These are phyloP conservation scores for Sciurus carolinensis DNA, from an alignment of 2,797 vertebrate genomes.

Conservation along the genomic window DNA sequence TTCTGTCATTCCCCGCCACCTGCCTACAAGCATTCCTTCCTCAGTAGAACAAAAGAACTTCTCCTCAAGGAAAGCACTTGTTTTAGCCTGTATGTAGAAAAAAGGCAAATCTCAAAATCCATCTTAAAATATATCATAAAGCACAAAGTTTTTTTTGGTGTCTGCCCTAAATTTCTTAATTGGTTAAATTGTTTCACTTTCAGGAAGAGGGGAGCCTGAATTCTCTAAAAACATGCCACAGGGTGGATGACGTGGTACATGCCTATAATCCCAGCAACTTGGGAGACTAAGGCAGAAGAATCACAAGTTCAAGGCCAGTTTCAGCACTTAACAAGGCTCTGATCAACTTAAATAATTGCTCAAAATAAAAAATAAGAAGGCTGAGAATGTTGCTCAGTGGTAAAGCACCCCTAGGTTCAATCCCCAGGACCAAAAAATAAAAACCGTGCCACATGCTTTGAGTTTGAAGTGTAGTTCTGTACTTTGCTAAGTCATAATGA, in stretches of 20 bases:
- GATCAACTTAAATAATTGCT: too few species aligned
- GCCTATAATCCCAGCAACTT: too few species aligned
- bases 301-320: too few species aligned
- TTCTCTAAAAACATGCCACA: not conserved
- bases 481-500: not conserved
- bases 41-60: not conserved
- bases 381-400: too few species aligned
- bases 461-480: not conserved
- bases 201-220: not conserved
- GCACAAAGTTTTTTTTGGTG: not conserved
- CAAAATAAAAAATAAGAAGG: too few species aligned
- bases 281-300: too few species aligned
- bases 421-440: too few species aligned
- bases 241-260: too few species aligned
- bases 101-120: not conserved
- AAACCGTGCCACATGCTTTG: not conserved
- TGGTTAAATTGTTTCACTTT: not conserved
- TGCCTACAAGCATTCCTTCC: not conserved
- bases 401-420: too few species aligned
- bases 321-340: too few species aligned
- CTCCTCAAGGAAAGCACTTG: not conserved
- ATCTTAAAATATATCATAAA: not conserved
- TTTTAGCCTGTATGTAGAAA: not conserved
- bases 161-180: not conserved
- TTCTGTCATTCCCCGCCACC: too few species aligned